phyloP scores from a whole-genome alignment of 2,888 invertebrate genomes.

The Bedellia somnulentella region DNA sequence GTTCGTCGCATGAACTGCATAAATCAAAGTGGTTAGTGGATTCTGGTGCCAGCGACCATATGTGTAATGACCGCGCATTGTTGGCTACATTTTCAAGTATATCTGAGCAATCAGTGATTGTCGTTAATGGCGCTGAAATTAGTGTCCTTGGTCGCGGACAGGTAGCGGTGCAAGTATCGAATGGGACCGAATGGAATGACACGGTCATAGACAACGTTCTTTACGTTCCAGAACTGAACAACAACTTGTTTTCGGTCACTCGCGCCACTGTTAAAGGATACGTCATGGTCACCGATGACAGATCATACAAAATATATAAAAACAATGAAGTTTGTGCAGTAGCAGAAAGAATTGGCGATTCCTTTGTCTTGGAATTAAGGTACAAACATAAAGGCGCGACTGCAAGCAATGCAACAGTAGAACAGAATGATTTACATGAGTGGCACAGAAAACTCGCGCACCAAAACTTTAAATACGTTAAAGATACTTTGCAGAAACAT shows the following conservation, averaged over 20 bases:
- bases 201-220: slow-evolving; percentile 6
- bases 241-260: not conserved
- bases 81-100: not conserved
- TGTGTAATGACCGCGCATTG: not conserved
- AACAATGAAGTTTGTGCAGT: not conserved
- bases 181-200: slow-evolving; percentile 6
- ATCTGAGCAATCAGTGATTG: slow-evolving; percentile 1
- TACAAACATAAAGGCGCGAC: not conserved
- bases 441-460: slow-evolving; percentile 11
- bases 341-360: not conserved
- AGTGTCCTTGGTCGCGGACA: slow-evolving; percentile 4
- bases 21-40: slow-evolving; percentile 1
- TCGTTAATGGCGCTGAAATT: slow-evolving; percentile 1
- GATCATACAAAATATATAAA: not conserved
- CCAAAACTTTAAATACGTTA: slow-evolving; percentile 8
- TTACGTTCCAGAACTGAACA: slow-evolving; percentile 4
- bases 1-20: not conserved
- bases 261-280: not conserved
- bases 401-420: slow-evolving; percentile 1
- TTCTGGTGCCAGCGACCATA: slow-evolving; percentile 2
- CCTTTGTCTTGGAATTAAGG: too few species aligned
- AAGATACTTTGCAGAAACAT: slow-evolving; percentile 9
- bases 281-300: not conserved
- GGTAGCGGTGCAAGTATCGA: slow-evolving; percentile 4
- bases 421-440: slow-evolving; percentile 2